phyloP scores from a whole-genome alignment of 2,888 invertebrate genomes.

The Pherbina coryleti region DNA sequence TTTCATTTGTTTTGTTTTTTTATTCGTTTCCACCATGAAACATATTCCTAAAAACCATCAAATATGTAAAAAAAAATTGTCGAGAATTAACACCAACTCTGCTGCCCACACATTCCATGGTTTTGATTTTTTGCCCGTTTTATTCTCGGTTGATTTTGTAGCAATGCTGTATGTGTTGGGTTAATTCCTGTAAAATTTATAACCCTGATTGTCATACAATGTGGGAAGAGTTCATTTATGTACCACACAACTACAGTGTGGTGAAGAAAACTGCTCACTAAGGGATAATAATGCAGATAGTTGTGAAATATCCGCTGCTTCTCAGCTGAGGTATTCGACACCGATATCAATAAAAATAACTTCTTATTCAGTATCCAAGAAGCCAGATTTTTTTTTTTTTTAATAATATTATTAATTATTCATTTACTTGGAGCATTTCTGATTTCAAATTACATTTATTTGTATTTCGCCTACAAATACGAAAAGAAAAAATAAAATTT shows the following conservation, averaged over 20 bases:
- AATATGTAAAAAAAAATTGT: slow-evolving; percentile 1
- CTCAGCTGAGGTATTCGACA: too few relatives aligned
- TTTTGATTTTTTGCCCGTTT: background rate
- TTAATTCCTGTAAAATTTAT: slow-evolving; percentile 36
- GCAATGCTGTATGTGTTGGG: slow-evolving; percentile 32
- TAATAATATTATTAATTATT: too few relatives aligned
- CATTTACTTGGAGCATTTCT: too few relatives aligned
- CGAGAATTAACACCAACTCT: slow-evolving; percentile 24
- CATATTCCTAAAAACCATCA: background rate
- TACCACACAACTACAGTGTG: background rate
- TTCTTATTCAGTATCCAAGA: too few relatives aligned
- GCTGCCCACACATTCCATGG: background rate
- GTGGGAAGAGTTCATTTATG: background rate
- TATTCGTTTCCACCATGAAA: background rate
- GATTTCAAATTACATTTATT: too few relatives aligned
- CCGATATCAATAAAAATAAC: too few relatives aligned
- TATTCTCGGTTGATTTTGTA: background rate
- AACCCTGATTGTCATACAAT: slow-evolving; percentile 17
- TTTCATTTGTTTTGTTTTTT: background rate
- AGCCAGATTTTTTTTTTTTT: too few relatives aligned
- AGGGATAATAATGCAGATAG: background rate
- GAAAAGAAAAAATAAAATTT: too few relatives aligned
- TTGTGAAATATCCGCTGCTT: background rate
- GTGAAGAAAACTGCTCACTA: background rate
- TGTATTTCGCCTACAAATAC: too few relatives aligned